Base-by-base conservation (phyloP, 2,888 invertebrate species). In the Nomada ruficornis region DNA sequence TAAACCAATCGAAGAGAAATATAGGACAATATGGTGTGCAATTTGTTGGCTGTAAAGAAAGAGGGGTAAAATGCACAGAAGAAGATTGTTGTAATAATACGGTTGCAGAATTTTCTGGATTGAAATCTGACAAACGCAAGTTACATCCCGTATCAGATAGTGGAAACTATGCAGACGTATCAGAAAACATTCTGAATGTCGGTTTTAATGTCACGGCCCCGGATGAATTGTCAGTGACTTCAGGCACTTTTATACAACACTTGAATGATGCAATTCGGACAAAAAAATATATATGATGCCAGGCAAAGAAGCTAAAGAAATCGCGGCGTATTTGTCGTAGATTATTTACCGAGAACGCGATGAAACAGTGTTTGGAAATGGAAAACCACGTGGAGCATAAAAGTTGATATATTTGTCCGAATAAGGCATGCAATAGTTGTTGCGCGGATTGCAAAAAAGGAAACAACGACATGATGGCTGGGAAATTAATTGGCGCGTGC, bases 121-220 rank as follows among this genome's bases (percentile, higher is more conserved):
- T 13, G 13, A 26, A 65, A 74, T 50, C 57, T 3, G 74, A 78
- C 65, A 64, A 71, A 20, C 23, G 7, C n/a, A 5, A 26, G 29
- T 52, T 0, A 36, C 18, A 62, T 20, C 20, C n/a, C 20, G 13
- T 47, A 75, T 69, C 79, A 11, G 82, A 82, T 63, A 77, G 67
- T 55, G 80, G 69, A 20, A 65, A 69, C 2, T 29, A 62, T 26
- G 52, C 72, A n/a, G 84, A 79, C 42, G 26, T 57, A 36, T 83
- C 80, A 5, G 69, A 76, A 71, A 60, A 55, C 26, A 52, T 15
- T 26, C 47, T 26, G 59, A 54, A 57, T 60, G 42, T 29, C 20
- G 64, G 26, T 47, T 55, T 79, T 67, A 59, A 72, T 83, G 29
- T 44, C 52, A 50, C 29, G 52, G 2, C 5, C 1, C 52, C 15